Base-by-base conservation (phyloP, 2,797 vertebrate genomes). In the Tangara arthus region DNA sequence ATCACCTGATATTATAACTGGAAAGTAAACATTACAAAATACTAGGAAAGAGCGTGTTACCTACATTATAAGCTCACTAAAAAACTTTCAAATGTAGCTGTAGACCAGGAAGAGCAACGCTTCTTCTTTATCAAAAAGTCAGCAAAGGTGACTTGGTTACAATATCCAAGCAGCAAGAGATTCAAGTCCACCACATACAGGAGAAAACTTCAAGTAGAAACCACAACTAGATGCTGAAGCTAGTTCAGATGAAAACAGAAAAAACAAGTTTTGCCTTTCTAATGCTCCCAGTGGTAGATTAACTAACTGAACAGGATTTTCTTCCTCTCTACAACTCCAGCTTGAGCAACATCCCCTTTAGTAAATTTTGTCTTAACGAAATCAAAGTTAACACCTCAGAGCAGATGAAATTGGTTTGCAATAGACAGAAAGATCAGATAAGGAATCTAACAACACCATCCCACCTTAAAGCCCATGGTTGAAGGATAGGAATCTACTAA, bases 141-240 rank as follows among this genome's bases (percentile, higher is more conserved):
- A 12, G 35, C 20, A 76, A 86, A 76, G 34, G 46, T 39, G 46
- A 86, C 16, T 68, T 1, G 0, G 18, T 55, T 35, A 65, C 50
- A 78, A 39, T 6, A 80, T 12, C 34, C 37, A 71, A 49, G 14
- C 30, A 82, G 26, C 27, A 70, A 55, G 24, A 85, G 6, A 7
- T 47, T 55, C 0, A 4, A 75, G 18, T 5, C 2, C 4, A 68
- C 11, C n/a, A 60, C 8, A 30, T 1, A 37, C 2, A 49, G 26
- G 15, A 57, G 27, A 83, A 69, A 76, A 76, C 15, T 52, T 75
- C 11, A 91, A 69, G 39, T 20, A 87, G 52, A 91, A 91, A 61
- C 17, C 26, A 59, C 22, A 60, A 42, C 23, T 27, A 63, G 39
- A 86, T 32, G 55, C 42, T 93, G 68, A 91, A 85, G 28, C 22